A percentile compares a stretch with the other conserved stretches of the same genome.
These are phyloP conservation scores for Hypomecis punctinalis DNA, from an alignment of 2,888 invertebrate genomes.

Conservation along the genomic window DNA sequence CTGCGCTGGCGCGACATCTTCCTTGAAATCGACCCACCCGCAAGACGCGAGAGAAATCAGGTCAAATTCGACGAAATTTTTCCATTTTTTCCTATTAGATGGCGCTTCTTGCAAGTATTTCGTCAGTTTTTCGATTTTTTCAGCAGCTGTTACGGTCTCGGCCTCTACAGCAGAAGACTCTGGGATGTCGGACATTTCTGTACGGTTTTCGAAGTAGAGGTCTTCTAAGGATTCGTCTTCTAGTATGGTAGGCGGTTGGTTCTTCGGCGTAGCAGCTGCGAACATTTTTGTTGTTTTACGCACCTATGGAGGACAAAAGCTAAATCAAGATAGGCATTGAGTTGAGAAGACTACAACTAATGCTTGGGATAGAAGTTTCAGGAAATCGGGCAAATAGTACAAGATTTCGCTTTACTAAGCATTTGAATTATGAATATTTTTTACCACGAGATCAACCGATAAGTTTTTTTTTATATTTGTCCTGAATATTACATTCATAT, in stretches of 20 bases:
- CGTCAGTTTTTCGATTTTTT: slow-evolving; percentile 82
- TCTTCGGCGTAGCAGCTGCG: slow-evolving; percentile 71
- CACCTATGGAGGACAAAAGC: slow-evolving; percentile 65
- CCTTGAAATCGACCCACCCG: slow-evolving; percentile 65
- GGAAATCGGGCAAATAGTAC: too few relatives aligned
- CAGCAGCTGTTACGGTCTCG: slow-evolving; percentile 59
- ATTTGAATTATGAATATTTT: too few relatives aligned
- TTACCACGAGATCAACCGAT: too few relatives aligned
- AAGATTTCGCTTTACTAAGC: too few relatives aligned
- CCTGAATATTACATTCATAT: too few relatives aligned
- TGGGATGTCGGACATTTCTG: slow-evolving; percentile 58
- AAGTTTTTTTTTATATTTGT: too few relatives aligned
- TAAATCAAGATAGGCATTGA: slow-evolving; percentile 7
- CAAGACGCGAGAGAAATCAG: slow-evolving; percentile 50
- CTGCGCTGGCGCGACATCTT: slow-evolving; percentile 37
- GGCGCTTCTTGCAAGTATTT: slow-evolving; percentile 67
- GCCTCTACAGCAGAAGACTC: slow-evolving; percentile 55
- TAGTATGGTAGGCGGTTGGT: slow-evolving; percentile 49
- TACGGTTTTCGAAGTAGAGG: slow-evolving; percentile 64
- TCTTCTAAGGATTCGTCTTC: slow-evolving; percentile 57
- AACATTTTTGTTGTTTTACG: slow-evolving; percentile 76
- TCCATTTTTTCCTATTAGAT: slow-evolving; percentile 66
- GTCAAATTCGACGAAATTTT: slow-evolving; percentile 61
- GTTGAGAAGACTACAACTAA: not conserved
- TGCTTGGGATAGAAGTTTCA: not conserved